Conservation (phyloP, 2,797 vertebrate species). For the Lepilemur ruficaudatus region DNA sequence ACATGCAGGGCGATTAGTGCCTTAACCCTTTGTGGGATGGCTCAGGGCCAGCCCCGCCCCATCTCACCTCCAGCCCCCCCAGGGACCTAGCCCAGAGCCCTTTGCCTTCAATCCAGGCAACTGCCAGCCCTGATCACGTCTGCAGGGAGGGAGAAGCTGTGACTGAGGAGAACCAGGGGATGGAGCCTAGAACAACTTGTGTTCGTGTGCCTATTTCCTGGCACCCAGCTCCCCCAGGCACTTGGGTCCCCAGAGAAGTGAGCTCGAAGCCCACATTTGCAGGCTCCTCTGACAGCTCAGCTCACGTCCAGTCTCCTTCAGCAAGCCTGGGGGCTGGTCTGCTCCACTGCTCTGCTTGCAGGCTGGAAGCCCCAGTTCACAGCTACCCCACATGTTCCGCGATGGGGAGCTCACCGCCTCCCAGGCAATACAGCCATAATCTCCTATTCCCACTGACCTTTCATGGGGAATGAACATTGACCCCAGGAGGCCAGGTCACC, state of each 20-base stretch:
- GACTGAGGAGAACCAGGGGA: not conserved
- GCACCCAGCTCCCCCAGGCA: not conserved
- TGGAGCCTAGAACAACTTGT: not conserved
- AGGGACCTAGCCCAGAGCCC: not conserved
- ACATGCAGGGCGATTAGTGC: conserved; percentile 81
- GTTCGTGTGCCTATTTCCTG: not conserved
- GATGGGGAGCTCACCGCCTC: not conserved
- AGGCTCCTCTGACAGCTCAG: not conserved
- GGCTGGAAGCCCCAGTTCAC: not conserved
- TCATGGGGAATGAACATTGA: not conserved
- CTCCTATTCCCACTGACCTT: not conserved
- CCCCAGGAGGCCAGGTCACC: not conserved
- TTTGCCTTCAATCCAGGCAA: not conserved
- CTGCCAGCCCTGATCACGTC: not conserved
- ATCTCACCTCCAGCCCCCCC: not conserved
- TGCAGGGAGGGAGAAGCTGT: not conserved
- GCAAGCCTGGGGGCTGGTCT: not conserved
- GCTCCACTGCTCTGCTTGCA: not conserved
- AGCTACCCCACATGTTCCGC: not conserved
- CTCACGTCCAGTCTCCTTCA: not conserved
- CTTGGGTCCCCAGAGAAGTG: not conserved
- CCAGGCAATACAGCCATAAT: not conserved
- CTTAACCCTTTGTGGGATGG: conserved; percentile 84
- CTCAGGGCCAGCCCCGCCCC: not conserved
- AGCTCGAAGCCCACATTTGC: not conserved